Percentiles rank a stretch among this genome's conserved stretches.
These are phyloP conservation scores for Bradypodion pumilum DNA, from an alignment of 2,797 vertebrate genomes.

Conservation along the genomic window DNA sequence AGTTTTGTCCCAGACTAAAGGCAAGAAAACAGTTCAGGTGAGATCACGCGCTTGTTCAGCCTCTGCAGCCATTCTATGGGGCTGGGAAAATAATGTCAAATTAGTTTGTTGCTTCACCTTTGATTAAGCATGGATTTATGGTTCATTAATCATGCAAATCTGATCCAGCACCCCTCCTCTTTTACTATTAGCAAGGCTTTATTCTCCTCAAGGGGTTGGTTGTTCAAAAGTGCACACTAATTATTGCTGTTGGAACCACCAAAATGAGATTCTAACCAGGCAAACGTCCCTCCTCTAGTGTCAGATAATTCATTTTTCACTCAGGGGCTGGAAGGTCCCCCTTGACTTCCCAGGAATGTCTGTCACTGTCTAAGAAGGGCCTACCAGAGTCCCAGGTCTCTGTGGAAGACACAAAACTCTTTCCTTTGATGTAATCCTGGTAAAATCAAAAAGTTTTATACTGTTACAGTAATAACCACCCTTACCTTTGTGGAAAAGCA, in stretches of 20 bases:
- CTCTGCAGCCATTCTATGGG: neutral
- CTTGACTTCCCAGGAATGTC: neutral
- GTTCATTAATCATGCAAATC: constrained; percentile 20
- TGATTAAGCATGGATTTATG: constrained; percentile 34
- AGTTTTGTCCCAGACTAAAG: constrained; percentile 39
- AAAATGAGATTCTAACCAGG: neutral
- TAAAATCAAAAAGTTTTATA: neutral
- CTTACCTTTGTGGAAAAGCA: no score
- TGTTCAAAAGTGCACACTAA: neutral
- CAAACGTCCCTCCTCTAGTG: neutral
- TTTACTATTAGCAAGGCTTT: constrained; percentile 3
- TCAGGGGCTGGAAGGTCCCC: neutral
- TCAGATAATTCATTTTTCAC: neutral
- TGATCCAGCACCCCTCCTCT: neutral
- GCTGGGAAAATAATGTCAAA: constrained; percentile 22
- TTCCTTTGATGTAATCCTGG: neutral
- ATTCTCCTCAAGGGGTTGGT: neutral
- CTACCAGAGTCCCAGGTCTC: neutral
- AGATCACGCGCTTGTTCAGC: constrained; percentile 17
- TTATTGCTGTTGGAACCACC: constrained; percentile 9
- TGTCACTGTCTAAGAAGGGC: neutral
- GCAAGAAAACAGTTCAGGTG: constrained; percentile 10
- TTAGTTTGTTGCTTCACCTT: constrained; percentile 28
- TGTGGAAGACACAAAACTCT: neutral
- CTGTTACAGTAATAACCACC: neutral